These are phyloP conservation scores for Phainopepla nitens DNA, from an alignment of 2,113 vertebrate genomes.

Conservation along the genomic window DNA sequence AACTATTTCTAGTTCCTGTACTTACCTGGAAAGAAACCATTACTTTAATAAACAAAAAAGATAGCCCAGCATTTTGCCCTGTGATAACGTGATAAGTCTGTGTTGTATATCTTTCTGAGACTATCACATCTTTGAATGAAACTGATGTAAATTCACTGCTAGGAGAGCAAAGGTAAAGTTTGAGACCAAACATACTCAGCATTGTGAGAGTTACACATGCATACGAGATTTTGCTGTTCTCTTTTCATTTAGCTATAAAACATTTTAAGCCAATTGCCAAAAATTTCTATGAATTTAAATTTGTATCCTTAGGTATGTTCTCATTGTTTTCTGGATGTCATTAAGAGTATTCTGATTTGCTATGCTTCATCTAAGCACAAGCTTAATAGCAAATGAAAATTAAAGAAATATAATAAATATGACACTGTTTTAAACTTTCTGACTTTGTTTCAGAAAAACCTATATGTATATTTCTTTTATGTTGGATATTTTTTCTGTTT, in stretches of 20 bases:
- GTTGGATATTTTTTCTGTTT: background rate
- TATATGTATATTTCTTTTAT: background rate
- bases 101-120: background rate
- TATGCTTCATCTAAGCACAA: background rate
- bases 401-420: background rate
- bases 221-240: background rate
- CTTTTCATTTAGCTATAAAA: background rate
- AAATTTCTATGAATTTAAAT: background rate
- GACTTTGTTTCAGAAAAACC: background rate
- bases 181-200: background rate
- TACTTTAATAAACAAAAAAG: constrained; percentile 7
- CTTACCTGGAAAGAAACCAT: background rate
- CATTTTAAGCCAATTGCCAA: background rate
- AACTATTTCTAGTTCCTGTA: background rate
- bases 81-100: background rate
- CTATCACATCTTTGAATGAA: background rate
- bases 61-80: background rate
- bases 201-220: background rate
- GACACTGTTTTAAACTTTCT: background rate
- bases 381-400: background rate
- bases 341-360: background rate
- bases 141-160: background rate
- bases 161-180: background rate
- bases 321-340: background rate
- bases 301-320: background rate